Percentiles rank a stretch among this genome's conserved stretches.
These are phyloP conservation scores for Anarsia innoxiella DNA, from an alignment of 2,888 invertebrate genomes.

Conservation along the genomic window DNA sequence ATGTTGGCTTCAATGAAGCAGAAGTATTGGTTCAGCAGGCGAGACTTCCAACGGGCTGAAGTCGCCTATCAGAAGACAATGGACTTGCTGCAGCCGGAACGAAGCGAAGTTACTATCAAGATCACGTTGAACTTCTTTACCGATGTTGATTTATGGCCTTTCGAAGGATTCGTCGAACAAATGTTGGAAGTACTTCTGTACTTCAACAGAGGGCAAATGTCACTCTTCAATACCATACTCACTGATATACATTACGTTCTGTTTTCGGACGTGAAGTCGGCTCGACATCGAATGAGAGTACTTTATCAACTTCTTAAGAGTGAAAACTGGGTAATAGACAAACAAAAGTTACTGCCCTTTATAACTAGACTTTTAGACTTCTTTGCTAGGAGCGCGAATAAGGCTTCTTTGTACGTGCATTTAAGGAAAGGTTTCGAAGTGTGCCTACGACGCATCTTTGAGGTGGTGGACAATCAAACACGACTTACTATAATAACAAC, in stretches of 20 bases:
- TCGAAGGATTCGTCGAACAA: conserved; percentile 43
- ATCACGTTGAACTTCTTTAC: conserved; percentile 41
- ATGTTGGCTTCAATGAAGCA: conserved; percentile 24
- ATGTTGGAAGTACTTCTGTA: conserved; percentile 44
- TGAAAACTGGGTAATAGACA: conserved; percentile 59
- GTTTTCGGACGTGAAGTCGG: conserved; percentile 40
- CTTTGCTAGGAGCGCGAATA: conserved; percentile 48
- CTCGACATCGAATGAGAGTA: conserved; percentile 60
- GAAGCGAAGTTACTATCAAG: conserved; percentile 38
- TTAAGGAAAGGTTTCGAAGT: conserved; percentile 71
- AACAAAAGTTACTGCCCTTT: conserved; percentile 45
- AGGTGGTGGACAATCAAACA: conserved; percentile 59
- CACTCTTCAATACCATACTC: conserved; percentile 41
- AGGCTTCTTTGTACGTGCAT: conserved; percentile 33
- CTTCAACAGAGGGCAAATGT: conserved; percentile 37
- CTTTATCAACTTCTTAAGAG: conserved; percentile 65
- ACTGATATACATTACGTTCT: conserved; percentile 44
- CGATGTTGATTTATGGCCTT: conserved; percentile 39
- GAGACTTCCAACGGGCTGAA: conserved; percentile 39
- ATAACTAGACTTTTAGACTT: conserved; percentile 61
- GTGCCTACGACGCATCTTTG: conserved; percentile 68
- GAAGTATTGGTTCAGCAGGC: conserved; percentile 28
- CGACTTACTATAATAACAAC: conserved; percentile 61
- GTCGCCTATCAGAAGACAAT: conserved; percentile 39
- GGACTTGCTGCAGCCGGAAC: conserved; percentile 39